A percentile compares a stretch with the other conserved stretches of the same genome.
phyloP scores from a whole-genome alignment of 2,888 invertebrate genomes.

The Eudasyphora cyanicolor region DNA sequence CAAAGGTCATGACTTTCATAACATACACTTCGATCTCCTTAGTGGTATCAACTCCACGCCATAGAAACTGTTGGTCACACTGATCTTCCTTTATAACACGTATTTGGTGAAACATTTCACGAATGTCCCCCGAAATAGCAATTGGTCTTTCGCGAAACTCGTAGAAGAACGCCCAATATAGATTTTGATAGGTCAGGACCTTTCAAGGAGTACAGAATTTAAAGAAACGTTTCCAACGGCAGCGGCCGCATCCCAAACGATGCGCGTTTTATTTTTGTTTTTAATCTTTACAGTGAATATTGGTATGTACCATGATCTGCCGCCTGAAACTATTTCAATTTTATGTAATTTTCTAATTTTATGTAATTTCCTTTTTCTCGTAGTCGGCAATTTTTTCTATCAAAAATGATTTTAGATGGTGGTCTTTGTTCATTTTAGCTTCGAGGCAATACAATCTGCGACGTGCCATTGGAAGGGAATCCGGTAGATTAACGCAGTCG shows the following conservation, averaged over 20 bases:
- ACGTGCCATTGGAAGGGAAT: slow-evolving; percentile 56
- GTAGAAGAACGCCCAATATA: slow-evolving; percentile 40
- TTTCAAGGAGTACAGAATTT: too few species aligned
- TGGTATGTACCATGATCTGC: too few species aligned
- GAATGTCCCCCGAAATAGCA: too few species aligned
- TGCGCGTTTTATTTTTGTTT: too few species aligned
- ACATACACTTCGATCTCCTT: slow-evolving; percentile 47
- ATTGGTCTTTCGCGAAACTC: too few species aligned
- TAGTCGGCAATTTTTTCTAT: slow-evolving; percentile 45
- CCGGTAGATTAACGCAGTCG: slow-evolving; percentile 45
- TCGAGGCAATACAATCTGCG: too few species aligned
- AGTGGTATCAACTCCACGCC: slow-evolving; percentile 51
- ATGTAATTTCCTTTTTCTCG: slow-evolving; percentile 42
- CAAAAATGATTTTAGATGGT: slow-evolving; percentile 30
- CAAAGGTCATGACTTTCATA: slow-evolving; percentile 58
- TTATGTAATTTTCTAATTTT: slow-evolving; percentile 33
- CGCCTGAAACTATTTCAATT: slow-evolving; percentile 16
- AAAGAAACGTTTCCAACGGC: too few species aligned
- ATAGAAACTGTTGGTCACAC: slow-evolving; percentile 35
- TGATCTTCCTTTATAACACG: too few species aligned
- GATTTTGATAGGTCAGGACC: too few species aligned
- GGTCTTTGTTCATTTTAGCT: slow-evolving; percentile 41
- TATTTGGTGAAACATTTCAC: too few species aligned
- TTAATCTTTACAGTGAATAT: slow-evolving; percentile 45
- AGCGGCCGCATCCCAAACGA: too few species aligned